Conservation (phyloP, 2,113 vertebrate species). For the Corvus cornix region DNA sequence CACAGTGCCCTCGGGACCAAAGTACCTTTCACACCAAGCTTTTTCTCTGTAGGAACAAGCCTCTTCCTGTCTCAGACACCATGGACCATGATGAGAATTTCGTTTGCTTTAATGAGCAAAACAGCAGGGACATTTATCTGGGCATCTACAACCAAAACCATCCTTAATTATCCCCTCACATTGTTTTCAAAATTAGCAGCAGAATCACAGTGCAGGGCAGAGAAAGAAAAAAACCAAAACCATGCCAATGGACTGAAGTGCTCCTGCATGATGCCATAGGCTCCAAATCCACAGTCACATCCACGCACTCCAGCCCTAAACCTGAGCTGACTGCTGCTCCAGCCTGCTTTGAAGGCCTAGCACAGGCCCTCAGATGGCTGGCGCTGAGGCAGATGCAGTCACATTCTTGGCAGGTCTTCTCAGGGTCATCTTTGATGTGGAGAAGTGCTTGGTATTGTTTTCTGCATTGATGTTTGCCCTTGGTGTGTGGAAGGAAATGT, state of each 20-base stretch:
- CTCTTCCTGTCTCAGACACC: background rate
- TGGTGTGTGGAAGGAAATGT: background rate
- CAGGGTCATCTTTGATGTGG: constrained; percentile 65
- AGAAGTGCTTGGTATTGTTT: constrained; percentile 62
- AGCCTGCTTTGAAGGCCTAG: constrained; percentile 42
- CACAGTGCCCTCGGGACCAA: background rate
- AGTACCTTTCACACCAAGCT: background rate
- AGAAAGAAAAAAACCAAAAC: background rate
- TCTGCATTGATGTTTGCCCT: constrained; percentile 47
- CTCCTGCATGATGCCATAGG: background rate
- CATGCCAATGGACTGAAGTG: background rate
- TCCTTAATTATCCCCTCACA: background rate
- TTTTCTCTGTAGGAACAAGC: background rate
- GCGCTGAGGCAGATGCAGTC: constrained; percentile 47
- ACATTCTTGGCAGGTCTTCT: constrained; percentile 67
- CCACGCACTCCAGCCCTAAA: background rate
- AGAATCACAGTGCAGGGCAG: background rate
- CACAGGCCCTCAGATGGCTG: constrained; percentile 14
- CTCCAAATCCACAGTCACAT: background rate
- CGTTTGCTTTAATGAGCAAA: background rate
- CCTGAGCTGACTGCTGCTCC: background rate
- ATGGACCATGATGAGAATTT: rapidly evolving
- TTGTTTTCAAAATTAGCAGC: constrained; percentile 3
- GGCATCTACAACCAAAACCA: background rate
- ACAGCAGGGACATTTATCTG: background rate